Evolutionary conservation across 2,888 invertebrate species (phyloP).

Genomic region (Holacanthella duospinosa): DNA sequence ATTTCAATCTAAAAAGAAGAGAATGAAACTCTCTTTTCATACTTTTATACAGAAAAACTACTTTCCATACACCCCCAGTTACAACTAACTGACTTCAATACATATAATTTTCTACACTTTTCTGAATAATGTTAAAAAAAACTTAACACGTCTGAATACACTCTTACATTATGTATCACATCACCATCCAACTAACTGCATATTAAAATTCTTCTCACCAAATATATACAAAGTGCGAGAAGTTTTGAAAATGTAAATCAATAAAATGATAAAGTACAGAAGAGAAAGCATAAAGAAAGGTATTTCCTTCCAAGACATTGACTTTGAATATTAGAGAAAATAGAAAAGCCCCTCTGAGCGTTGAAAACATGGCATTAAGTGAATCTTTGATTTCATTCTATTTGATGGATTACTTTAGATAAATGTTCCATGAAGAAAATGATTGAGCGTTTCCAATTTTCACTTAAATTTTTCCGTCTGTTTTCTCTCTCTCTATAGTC

Average conservation of each 20-base stretch:
- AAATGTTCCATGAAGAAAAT: conserved; percentile 39
- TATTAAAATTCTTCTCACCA: not conserved
- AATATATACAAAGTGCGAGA: not conserved
- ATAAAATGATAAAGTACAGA: conserved; percentile 21
- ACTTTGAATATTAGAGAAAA: conserved; percentile 30
- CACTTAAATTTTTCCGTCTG: not conserved
- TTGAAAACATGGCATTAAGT: conserved; percentile 37
- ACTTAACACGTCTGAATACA: not conserved
- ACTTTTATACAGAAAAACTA: no score
- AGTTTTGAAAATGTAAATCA: not conserved
- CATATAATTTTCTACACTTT: no score
- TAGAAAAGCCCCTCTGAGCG: conserved; percentile 35
- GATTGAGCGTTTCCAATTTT: conserved; percentile 32
- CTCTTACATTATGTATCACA: not conserved
- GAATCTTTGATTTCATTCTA: conserved; percentile 36
- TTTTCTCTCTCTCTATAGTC: not conserved
- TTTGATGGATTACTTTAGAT: conserved; percentile 38
- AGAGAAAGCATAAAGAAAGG: conserved; percentile 23
- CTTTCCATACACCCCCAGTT: no score
- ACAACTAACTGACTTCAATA: no score
- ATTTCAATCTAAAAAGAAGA: no score
- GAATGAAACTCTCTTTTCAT: no score
- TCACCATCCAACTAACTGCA: not conserved
- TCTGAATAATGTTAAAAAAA: no score
- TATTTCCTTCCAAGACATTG: conserved; percentile 37